Evolutionary conservation across 2,113 vertebrate species (phyloP), one percentile per base, ranked within the genome.

Genomic region (Scopus umbretta): DNA sequence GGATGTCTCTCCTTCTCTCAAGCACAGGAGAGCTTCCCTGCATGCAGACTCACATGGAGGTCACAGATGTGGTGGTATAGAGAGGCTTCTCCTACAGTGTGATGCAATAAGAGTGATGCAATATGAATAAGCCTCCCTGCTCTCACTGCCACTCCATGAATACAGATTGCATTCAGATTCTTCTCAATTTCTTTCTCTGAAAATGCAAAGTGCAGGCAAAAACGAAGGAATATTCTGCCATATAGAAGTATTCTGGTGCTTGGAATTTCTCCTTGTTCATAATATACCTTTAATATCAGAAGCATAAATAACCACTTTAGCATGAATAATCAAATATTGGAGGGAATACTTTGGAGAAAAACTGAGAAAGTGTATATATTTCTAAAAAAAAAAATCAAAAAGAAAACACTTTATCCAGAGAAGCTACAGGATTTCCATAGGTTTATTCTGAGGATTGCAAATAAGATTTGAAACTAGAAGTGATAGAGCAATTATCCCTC

Each of bases 271-370:
- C 18, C 16, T 30, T 70, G 20, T 61, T 36, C 26, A 32, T 59
- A 85, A 75, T 17, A 34, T 20, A 25, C 13, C 34, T 43, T 68
- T 23, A 12, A 3, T 13, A 16, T 55, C 18, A 70, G 49, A 85
- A 58, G 13, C 8, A n/a, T 0, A 1, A 1, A 17, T 74, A 26
- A 21, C 7, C 13, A 56, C 9, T 7, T 38, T n/a, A 20, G 27
- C 8, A 8, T 6, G 16, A 58, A 47, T 18, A 17, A 22, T 40
- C 11, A 43, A 58, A 65, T 53, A 49, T 4, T 45, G 18, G 40
- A 94, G 40, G 21, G 32, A 75, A 71, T 34, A 10, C 8, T 65
- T 56, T 6, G 7, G 30, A 75, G 36, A 55, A 82, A 85, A 89
- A 68, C 7, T 36, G 16, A 72, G 17, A 56, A 73, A 68, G 5